These are phyloP conservation scores for Nudaria mundana DNA, from an alignment of 2,888 invertebrate species.

Conservation along the genomic window DNA sequence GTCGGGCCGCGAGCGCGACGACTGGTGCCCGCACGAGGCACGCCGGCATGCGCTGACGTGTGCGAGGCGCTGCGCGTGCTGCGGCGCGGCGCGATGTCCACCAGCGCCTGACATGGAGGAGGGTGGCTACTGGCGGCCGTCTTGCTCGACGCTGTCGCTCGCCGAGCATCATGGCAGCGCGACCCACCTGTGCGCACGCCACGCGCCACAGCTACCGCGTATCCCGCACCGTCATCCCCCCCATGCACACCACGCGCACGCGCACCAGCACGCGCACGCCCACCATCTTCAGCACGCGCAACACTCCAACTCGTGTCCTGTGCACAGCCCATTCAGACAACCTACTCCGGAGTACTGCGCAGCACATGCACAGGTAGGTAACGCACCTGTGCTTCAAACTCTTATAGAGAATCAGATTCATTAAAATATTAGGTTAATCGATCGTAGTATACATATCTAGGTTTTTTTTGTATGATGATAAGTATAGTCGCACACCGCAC, in stretches of 20 bases:
- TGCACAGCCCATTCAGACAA: conserved; percentile 88
- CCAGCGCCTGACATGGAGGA: conserved; percentile 76
- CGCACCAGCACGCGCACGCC: conserved; percentile 74
- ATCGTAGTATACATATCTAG: too few relatives aligned
- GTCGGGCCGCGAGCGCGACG: conserved; percentile 79
- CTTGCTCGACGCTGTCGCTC: conserved; percentile 76
- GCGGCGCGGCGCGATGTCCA: conserved; percentile 78
- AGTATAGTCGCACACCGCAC: too few relatives aligned
- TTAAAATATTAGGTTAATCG: too few relatives aligned
- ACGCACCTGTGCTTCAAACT: neutral
- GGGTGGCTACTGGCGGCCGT: conserved; percentile 76
- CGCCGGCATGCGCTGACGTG: conserved; percentile 79
- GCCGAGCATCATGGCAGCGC: conserved; percentile 75
- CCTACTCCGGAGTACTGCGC: conserved; percentile 76
- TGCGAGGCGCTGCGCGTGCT: conserved; percentile 77
- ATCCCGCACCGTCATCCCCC: conserved; percentile 64
- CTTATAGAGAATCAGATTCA: too few relatives aligned
- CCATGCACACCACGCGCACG: conserved; percentile 57
- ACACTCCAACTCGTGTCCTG: conserved; percentile 83
- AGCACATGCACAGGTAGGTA: conserved; percentile 71
- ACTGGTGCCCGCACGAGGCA: conserved; percentile 79
- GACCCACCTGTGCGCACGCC: conserved; percentile 71
- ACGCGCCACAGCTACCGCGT: conserved; percentile 65
- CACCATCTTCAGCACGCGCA: conserved; percentile 70
- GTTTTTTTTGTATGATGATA: too few relatives aligned